Base-by-base conservation (phyloP, 2,113 vertebrate species). In the Lampris megalopsis region DNA sequence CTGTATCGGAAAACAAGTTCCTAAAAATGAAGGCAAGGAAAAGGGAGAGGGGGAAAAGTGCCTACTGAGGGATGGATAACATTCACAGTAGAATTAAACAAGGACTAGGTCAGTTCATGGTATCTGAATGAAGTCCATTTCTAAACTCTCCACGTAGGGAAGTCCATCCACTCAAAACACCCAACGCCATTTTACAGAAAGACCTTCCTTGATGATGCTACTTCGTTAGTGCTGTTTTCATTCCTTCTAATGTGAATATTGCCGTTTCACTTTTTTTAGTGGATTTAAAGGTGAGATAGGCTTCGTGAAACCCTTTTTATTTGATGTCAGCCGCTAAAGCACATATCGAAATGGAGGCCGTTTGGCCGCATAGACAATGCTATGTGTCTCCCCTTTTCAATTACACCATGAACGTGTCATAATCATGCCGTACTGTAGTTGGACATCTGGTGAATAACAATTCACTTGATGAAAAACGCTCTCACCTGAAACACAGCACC, bases 351-450 rank as follows among this genome's bases (percentile, higher is more conserved):
- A 43, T 74, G 45, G 50, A 40, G 3, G 54, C 42, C 37, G 57
- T 82, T 58, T 72, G 71, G 82, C 72, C 70, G 74, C 77, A 71
- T 70, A 79, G 78, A 79, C 80, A 71, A 62, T 75, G 66, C 61
- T 71, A 71, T 50, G 54, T 40, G 7, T 76, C 69, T 70, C 40
- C 53, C n/a, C 54, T 58, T 36, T 64, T 71, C 53, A 61, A 37
- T 43, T 40, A 56, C 41, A 61, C 41, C 54, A 50, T 50, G 49
- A 63, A 47, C 53, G 60, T 77, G 64, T 65, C 50, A n/a, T 66
- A 53, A 64, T 54, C 52, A 62, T 68, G 49, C 41, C 43, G 24
- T 24, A 24, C 24, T 2, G 47, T 54, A 37, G 3, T 45, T 5
- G 10, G 50, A 11, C 10, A 13, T 53, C 4, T 11, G 10, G 50